These are phyloP conservation scores for Aphidius gifuensis DNA, from an alignment of 1,140 invertebrate genomes.

Conservation along the genomic window DNA sequence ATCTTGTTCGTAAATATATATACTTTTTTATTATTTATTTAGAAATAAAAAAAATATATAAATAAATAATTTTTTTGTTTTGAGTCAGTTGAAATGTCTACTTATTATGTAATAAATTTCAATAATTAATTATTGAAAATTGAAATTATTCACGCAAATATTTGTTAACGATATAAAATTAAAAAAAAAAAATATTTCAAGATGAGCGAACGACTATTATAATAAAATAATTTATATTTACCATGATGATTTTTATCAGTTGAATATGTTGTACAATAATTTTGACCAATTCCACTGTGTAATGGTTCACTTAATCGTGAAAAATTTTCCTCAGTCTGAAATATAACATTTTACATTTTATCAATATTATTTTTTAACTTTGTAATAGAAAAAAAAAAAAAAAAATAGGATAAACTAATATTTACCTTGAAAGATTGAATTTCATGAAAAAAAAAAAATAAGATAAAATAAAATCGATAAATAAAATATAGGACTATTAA, in stretches of 20 bases:
- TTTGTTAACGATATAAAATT: too few relatives aligned
- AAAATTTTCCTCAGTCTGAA: constrained; percentile 38
- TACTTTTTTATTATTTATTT: too few relatives aligned
- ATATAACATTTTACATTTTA: constrained; percentile 19
- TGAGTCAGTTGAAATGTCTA: too few relatives aligned
- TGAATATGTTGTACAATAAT: constrained; percentile 26
- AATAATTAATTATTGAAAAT: not conserved
- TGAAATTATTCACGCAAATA: too few relatives aligned
- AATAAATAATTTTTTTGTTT: too few relatives aligned
- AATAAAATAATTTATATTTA: constrained; percentile 20
- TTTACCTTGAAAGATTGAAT: too few relatives aligned
- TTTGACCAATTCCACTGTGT: constrained; percentile 11
- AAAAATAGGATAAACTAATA: not conserved
- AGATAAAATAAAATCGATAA: not conserved
- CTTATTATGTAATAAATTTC: too few relatives aligned
- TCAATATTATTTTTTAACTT: constrained; percentile 3
- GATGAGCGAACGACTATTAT: too few relatives aligned
- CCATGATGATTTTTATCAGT: constrained; percentile 26
- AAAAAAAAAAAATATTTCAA: too few relatives aligned
- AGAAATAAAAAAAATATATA: not conserved
- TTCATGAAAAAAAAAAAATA: too few relatives aligned
- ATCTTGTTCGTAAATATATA: too few relatives aligned
- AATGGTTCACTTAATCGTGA: constrained; percentile 32
- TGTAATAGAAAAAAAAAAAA: not conserved
- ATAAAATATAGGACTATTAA: not conserved